Evolutionary conservation across 2,888 invertebrate species (phyloP).

Genomic region (Limnephilus auricula): DNA sequence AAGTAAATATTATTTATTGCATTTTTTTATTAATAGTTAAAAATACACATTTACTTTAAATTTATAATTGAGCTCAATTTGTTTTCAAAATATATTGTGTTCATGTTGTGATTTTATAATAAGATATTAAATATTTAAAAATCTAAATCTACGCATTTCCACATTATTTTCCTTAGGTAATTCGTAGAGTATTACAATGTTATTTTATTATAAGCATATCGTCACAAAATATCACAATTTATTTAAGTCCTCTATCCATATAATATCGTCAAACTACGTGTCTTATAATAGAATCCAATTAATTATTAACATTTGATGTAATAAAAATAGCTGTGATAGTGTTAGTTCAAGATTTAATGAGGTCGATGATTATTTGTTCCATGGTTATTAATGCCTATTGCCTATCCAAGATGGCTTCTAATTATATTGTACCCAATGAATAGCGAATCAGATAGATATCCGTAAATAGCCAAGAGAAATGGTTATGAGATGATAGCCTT

Average conservation of each 20-base stretch:
- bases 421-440: neutral
- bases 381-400: neutral
- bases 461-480: neutral
- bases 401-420: neutral
- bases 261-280: neutral
- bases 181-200: neutral
- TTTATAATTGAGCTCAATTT: neutral
- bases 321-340: neutral
- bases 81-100: neutral
- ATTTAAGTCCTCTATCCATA: neutral
- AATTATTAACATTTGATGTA: neutral
- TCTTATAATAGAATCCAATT: neutral
- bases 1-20: neutral
- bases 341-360: conserved; percentile 25
- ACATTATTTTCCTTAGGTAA: neutral
- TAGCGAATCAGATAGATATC: neutral
- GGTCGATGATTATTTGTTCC: conserved; percentile 36
- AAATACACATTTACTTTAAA: neutral
- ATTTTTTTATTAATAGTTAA: neutral
- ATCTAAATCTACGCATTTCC: neutral
- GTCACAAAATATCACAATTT: neutral
- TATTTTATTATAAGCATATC: neutral
- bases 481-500: neutral
- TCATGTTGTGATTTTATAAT: neutral
- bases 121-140: neutral